Percentiles rank a stretch among this genome's conserved stretches.
Evolutionary conservation across 2,888 invertebrate species (phyloP).

Genomic region (Lithophane semibrunnea): DNA sequence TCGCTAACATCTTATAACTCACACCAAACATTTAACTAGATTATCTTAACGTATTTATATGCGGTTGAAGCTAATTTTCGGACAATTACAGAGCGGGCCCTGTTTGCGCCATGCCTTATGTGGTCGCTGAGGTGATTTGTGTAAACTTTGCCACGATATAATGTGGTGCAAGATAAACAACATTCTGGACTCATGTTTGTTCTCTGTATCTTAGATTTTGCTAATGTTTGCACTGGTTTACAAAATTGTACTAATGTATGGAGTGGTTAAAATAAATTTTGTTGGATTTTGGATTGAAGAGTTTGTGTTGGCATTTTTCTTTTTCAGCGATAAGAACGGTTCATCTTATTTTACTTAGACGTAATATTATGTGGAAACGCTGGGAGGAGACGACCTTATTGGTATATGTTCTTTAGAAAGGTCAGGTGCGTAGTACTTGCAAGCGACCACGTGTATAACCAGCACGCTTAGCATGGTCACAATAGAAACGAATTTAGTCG

Average conservation of each 20-base stretch:
- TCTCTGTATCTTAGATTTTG: slow-evolving; percentile 29
- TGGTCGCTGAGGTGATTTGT: slow-evolving; percentile 70
- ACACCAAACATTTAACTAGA: slow-evolving; percentile 75
- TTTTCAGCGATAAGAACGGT: background rate
- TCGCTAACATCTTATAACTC: slow-evolving; percentile 55
- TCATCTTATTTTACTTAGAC: background rate
- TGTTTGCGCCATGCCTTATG: slow-evolving; percentile 71
- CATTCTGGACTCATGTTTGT: slow-evolving; percentile 16
- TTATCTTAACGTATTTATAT: slow-evolving; percentile 89
- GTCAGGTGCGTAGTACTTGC: background rate
- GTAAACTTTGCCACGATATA: slow-evolving; percentile 48
- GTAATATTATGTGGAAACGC: background rate
- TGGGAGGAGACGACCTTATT: no score
- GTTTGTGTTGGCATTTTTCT: background rate
- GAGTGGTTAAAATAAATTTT: background rate
- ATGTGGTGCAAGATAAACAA: slow-evolving; percentile 50
- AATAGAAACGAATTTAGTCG: no score
- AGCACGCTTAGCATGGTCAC: background rate
- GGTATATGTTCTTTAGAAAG: background rate
- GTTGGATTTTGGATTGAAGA: background rate
- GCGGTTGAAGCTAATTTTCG: slow-evolving; percentile 89
- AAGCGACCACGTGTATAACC: background rate
- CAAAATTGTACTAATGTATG: background rate
- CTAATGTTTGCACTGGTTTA: background rate
- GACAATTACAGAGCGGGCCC: slow-evolving; percentile 85